Conservation (phyloP, 2,797 vertebrate genomes). For the Babyrousa celebensis region DNA sequence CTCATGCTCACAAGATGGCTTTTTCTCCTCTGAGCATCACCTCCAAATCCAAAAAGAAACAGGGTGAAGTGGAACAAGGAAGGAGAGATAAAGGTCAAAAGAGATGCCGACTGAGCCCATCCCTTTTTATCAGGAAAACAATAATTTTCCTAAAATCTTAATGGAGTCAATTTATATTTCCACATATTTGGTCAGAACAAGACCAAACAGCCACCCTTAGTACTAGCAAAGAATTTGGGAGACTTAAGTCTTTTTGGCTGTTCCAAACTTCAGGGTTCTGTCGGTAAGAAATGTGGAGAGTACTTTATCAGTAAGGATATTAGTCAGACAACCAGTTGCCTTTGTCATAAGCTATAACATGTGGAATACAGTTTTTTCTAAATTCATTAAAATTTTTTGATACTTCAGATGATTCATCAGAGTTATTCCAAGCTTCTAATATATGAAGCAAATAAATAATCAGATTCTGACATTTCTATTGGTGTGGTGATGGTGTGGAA, state of each 20-base stretch:
- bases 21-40: background rate
- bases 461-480: background rate
- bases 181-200: background rate
- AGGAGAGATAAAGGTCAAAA: background rate
- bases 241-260: background rate
- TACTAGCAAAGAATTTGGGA: background rate
- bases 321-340: background rate
- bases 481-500: background rate
- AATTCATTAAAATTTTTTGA: conserved; percentile 3
- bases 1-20: background rate
- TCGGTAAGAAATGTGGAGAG: background rate
- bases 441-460: background rate
- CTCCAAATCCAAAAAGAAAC: background rate
- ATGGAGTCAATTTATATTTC: background rate
- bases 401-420: background rate
- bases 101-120: background rate
- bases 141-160: conserved; percentile 19
- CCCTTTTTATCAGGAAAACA: conserved; percentile 11
- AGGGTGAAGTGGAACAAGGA: accelerated
- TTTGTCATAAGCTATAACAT: background rate
- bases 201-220: background rate
- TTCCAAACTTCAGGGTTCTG: background rate
- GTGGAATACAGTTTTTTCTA: background rate
- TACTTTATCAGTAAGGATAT: background rate
- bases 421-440: conserved; percentile 13